These are phyloP conservation scores for Scomberomorus guttatus DNA, from an alignment of 2,797 vertebrate genomes.

Conservation along the genomic window DNA sequence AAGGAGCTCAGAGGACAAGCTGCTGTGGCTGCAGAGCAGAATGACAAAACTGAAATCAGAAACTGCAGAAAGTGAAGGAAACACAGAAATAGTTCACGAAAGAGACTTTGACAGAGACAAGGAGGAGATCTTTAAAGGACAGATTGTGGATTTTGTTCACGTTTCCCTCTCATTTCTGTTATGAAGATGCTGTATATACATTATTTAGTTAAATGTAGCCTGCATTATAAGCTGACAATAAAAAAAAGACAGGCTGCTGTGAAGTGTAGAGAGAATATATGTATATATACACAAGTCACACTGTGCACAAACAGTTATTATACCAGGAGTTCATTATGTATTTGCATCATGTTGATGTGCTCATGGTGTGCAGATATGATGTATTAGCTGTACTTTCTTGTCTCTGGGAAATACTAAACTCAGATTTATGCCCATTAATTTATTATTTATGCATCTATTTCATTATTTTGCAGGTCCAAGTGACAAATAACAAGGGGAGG, in stretches of 20 bases:
- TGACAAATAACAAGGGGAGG: too few species aligned
- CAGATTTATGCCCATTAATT: not conserved
- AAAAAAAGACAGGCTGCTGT: not conserved
- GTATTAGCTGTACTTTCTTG: not conserved
- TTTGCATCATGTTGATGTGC: not conserved
- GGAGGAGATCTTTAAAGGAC: not conserved
- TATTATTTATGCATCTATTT: not conserved
- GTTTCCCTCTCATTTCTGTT: not conserved
- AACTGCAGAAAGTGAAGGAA: not conserved
- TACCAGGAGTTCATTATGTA: not conserved
- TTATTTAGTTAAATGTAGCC: not conserved
- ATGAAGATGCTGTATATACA: not conserved
- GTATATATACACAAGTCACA: too few species aligned
- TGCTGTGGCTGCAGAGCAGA: conserved; percentile 26
- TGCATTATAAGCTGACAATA: not conserved
- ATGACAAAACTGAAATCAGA: not conserved
- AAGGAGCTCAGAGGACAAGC: conserved; percentile 17
- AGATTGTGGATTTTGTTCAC: not conserved
- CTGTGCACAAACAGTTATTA: not conserved
- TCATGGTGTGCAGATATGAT: not conserved
- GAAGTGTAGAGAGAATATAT: not conserved
- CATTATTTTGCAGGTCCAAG: not conserved
- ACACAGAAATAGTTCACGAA: not conserved
- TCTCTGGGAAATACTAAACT: not conserved
- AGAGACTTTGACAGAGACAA: not conserved